Evolutionary conservation across 2,888 invertebrate species (phyloP), one percentile per base, ranked within the genome.

Genomic region (Microctonus aethiopoides): DNA sequence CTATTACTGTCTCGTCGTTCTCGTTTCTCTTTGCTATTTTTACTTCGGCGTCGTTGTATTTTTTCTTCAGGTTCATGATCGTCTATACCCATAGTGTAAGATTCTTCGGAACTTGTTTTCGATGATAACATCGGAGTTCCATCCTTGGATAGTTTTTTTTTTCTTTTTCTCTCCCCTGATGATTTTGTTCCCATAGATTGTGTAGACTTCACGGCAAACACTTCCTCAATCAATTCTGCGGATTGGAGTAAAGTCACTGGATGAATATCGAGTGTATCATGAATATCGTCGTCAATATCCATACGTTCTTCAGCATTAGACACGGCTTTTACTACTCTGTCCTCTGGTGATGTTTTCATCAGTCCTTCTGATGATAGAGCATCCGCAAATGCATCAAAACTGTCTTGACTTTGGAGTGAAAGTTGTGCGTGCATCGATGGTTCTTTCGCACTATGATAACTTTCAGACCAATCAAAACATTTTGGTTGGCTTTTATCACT

Each of bases 371-470:
- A 81, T 0, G 84, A 84, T 46, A 84, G 68, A 10, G 84, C 85
- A 59, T 86, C 86, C 0, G 82, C 80, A 68, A 85, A 86, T 5
- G 83, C 81, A 52, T 87, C 86, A 7, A 52, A 66, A 62, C 84
- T 87, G 64, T 85, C 83, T 60, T 82, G 82, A 22, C 72, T 80
- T 34, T 78, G 76, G 9, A 78, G 63, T 3, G 78, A 81, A 5
- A 67, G 71, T 61, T 75, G 76, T n/a, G 68, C 75, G 36, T 72
- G 71, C 6, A 75, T 63, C 3, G 69, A 76, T 0, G 80, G 79
- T 34, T 81, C 85, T 26, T 80, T 80, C 0, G 86, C 86, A 61
- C 86, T 86, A 67, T 86, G 85, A 57, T 82, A 86, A 64, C 82
- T 85, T 68, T 86, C 86, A 0, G 86, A 83, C 72, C 72, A 73